Evolutionary conservation across 2,113 vertebrate species (phyloP).

Genomic region (Aleadryas rufinucha): DNA sequence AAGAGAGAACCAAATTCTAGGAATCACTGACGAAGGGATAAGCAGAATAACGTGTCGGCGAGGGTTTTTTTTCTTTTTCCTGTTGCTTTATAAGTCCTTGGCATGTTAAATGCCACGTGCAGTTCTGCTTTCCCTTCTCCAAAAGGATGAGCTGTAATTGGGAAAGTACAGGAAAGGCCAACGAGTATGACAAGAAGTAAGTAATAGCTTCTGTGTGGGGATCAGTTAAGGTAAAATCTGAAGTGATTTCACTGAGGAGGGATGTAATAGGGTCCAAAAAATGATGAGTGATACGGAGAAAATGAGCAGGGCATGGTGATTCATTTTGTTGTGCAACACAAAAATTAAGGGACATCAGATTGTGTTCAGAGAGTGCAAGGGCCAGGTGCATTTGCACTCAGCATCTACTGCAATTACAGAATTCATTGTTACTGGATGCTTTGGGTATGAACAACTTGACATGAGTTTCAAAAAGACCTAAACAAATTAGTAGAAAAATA

Average conservation of each 20-base stretch:
- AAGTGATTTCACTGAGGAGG: not conserved
- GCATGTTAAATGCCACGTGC: not conserved
- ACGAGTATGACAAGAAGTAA: not conserved
- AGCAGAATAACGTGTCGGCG: rapidly evolving
- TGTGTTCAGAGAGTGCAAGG: not conserved
- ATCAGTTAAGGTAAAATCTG: not conserved
- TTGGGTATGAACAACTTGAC: not conserved
- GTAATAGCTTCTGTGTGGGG: not conserved
- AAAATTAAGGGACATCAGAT: not conserved
- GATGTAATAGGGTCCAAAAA: not conserved
- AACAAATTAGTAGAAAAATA: not conserved
- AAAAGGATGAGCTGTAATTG: not conserved
- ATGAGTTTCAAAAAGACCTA: not conserved
- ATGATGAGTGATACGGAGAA: not conserved
- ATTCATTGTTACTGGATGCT: not conserved
- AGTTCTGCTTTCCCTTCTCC: not conserved
- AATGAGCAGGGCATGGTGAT: not conserved
- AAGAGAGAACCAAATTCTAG: not conserved
- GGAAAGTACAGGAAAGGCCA: not conserved
- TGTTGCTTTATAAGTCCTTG: not conserved
- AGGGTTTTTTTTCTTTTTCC: not conserved
- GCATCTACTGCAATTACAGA: not conserved
- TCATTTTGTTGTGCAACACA: not conserved
- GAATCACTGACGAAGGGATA: not conserved
- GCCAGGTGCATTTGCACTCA: not conserved